Conservation (phyloP, 2,888 invertebrate genomes). For the Calameuta pallipes region DNA sequence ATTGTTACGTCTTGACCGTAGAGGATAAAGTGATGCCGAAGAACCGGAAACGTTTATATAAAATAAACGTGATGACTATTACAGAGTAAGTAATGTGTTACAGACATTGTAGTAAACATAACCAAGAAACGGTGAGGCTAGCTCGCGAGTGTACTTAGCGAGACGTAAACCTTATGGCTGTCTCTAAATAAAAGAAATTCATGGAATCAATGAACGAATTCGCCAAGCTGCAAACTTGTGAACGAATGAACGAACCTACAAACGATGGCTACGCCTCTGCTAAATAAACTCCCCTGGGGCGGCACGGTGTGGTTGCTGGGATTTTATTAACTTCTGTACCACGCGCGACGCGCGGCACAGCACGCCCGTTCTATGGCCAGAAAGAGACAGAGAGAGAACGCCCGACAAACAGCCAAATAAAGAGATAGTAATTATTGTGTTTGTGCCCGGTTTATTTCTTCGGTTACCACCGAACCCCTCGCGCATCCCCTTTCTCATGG, state of each 20-base stretch:
- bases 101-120: neutral
- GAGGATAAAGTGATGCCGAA: slow-evolving; percentile 51
- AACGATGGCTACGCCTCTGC: slow-evolving; percentile 58
- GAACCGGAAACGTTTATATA: slow-evolving; percentile 54
- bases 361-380: slow-evolving; percentile 26
- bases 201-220: slow-evolving; percentile 22
- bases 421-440: slow-evolving; percentile 64
- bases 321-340: slow-evolving; percentile 66
- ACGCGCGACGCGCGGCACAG: slow-evolving; percentile 39
- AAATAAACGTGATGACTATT: slow-evolving; percentile 54
- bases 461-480: slow-evolving; percentile 15
- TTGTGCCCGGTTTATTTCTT: slow-evolving; percentile 60
- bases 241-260: slow-evolving; percentile 24
- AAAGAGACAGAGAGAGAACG: slow-evolving; percentile 24
- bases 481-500: neutral
- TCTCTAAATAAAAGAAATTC: neutral
- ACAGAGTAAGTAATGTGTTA: slow-evolving; percentile 23
- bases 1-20: slow-evolving; percentile 57
- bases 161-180: neutral
- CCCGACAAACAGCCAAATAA: slow-evolving; percentile 61
- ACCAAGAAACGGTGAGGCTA: neutral
- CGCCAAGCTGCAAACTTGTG: slow-evolving; percentile 26
- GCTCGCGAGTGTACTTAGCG: neutral
- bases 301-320: slow-evolving; percentile 48
- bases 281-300: slow-evolving; percentile 60